Evolutionary conservation across 2,113 vertebrate species (phyloP).

Genomic region (Gobiocypris rarus): DNA sequence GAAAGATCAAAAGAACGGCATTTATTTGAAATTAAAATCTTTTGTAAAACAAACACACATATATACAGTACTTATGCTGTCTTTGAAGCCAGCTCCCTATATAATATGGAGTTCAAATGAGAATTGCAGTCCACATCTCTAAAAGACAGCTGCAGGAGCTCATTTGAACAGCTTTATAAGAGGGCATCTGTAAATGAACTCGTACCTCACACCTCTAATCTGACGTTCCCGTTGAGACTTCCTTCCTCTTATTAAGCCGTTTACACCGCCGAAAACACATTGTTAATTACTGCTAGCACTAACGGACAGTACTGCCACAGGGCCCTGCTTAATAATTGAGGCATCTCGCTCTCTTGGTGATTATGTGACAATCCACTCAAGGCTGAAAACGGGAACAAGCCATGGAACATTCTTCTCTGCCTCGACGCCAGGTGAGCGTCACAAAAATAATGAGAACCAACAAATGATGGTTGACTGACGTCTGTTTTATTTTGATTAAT

Average conservation of each 20-base stretch:
- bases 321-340: constrained; percentile 69
- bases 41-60: too few species aligned
- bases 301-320: constrained; percentile 47
- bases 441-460: constrained; percentile 38
- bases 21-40: too few species aligned
- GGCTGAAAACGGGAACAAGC: constrained; percentile 60
- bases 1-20: too few species aligned
- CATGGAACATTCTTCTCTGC: constrained; percentile 26
- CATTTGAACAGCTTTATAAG: constrained; percentile 18
- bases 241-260: constrained; percentile 64
- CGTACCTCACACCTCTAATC: constrained; percentile 50
- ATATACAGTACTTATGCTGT: background rate
- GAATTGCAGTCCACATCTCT: background rate
- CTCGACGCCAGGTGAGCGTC: background rate
- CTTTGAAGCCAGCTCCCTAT: background rate
- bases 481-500: background rate
- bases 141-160: background rate
- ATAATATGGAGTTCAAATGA: background rate
- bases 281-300: constrained; percentile 71
- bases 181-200: constrained; percentile 54
- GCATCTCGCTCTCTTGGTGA: constrained; percentile 59
- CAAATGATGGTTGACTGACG: constrained; percentile 13
- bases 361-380: constrained; percentile 53
- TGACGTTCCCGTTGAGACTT: constrained; percentile 49
- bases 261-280: constrained; percentile 65